Conservation (phyloP, 2,113 vertebrate species). For the Falco punctatus region DNA sequence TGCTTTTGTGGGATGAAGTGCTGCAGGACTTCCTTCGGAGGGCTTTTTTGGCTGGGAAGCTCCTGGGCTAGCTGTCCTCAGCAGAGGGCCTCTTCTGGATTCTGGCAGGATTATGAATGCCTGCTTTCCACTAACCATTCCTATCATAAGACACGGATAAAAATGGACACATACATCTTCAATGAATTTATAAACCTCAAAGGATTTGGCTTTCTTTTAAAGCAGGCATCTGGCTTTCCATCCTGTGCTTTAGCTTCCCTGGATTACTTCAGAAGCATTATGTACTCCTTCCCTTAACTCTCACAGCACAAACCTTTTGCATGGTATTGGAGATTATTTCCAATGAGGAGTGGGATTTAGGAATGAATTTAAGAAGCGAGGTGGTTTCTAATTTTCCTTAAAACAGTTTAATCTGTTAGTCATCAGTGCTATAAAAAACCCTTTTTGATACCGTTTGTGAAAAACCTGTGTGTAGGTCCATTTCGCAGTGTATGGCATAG, state of each 20-base stretch:
- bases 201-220: neutral
- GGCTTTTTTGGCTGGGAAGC: neutral
- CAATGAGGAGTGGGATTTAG: neutral
- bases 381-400: neutral
- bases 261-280: neutral
- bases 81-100: neutral
- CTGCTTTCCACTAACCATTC: neutral
- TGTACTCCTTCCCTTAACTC: rapidly evolving
- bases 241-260: neutral
- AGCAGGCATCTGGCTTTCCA: neutral
- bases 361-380: neutral
- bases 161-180: neutral
- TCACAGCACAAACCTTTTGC: neutral
- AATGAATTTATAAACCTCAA: conserved; percentile 14
- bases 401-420: neutral
- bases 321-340: neutral
- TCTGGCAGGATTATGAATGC: neutral
- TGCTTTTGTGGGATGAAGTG: neutral
- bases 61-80: neutral
- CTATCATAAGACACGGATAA: neutral
- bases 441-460: neutral
- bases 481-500: neutral
- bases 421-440: neutral
- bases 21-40: neutral
- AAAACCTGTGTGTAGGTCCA: neutral